Percentiles rank a stretch among this genome's conserved stretches.
Conservation (phyloP, 2,888 invertebrate species). For the Diaperis boleti region DNA sequence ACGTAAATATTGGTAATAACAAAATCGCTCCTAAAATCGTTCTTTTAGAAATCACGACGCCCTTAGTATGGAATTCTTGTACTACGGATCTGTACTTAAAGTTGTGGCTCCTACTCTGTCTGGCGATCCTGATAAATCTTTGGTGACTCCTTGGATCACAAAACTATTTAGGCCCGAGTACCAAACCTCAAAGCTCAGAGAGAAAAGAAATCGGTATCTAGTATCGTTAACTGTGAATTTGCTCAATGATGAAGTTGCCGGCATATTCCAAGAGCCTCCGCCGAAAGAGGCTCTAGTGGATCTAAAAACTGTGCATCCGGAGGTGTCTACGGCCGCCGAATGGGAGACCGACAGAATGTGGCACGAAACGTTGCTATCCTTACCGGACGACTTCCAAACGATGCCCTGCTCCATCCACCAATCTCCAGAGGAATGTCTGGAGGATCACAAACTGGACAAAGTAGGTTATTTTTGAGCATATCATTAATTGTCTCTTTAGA, state of each 20-base stretch:
- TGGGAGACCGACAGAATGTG: constrained; percentile 67
- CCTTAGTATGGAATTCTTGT: constrained; percentile 67
- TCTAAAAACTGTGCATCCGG: constrained; percentile 55
- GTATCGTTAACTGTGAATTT: constrained; percentile 63
- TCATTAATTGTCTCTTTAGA: constrained; percentile 49
- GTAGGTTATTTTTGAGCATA: neutral
- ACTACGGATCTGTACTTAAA: constrained; percentile 66
- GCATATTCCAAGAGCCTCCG: constrained; percentile 62
- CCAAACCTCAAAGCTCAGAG: constrained; percentile 64
- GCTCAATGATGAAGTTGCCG: constrained; percentile 65
- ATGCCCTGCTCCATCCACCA: constrained; percentile 60
- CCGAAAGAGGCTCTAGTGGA: constrained; percentile 63
- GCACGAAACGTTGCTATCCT: constrained; percentile 62
- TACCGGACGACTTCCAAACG: constrained; percentile 62
- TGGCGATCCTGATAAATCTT: constrained; percentile 59
- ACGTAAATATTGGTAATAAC: neutral
- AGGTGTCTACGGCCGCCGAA: constrained; percentile 59
- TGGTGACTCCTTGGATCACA: constrained; percentile 65
- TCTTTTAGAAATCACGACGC: constrained; percentile 56
- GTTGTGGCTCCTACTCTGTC: constrained; percentile 64
- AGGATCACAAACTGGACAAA: constrained; percentile 54
- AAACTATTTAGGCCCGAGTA: constrained; percentile 68
- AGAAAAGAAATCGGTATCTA: constrained; percentile 68
- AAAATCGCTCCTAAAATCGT: neutral
- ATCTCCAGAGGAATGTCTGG: constrained; percentile 53